These are phyloP conservation scores for Tachyglossus aculeatus DNA, from an alignment of 2,797 vertebrate species.

Conservation along the genomic window DNA sequence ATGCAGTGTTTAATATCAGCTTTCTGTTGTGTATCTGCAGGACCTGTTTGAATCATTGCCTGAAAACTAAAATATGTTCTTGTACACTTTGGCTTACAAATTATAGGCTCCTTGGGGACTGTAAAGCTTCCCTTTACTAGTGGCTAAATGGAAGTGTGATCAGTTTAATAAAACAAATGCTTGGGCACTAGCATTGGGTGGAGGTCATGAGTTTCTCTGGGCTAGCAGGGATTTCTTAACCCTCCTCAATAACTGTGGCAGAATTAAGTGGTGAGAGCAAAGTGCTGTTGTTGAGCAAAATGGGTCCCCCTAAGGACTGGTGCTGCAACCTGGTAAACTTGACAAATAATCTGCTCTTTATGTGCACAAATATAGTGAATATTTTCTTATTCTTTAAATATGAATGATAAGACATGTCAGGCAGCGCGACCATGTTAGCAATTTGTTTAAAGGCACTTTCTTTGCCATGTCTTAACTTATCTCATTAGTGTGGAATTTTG, in stretches of 20 bases:
- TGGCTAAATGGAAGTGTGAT: conserved; percentile 48
- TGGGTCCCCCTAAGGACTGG: no score
- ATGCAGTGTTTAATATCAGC: conserved; percentile 58
- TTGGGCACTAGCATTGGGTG: no score
- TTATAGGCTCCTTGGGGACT: conserved; percentile 48
- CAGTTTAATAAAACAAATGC: conserved; percentile 51
- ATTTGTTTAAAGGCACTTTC: neutral
- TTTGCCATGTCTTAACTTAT: conserved; percentile 41
- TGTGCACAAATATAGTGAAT: neutral
- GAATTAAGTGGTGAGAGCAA: no score
- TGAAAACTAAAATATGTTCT: conserved; percentile 56
- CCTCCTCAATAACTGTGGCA: no score
- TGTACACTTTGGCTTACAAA: conserved; percentile 55
- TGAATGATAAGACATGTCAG: neutral
- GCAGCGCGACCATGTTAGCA: neutral
- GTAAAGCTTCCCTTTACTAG: conserved; percentile 53
- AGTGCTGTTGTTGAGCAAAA: no score
- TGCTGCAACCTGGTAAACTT: no score
- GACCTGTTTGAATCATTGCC: conserved; percentile 64
- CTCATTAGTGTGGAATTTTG: conserved; percentile 36
- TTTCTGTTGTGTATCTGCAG: conserved; percentile 55
- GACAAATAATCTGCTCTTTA: no score
- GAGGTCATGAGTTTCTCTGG: no score
- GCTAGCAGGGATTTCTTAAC: no score
- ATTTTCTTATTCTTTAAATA: neutral